These are phyloP conservation scores for Ciconia maguari DNA, from an alignment of 2,113 vertebrate genomes.

Conservation along the genomic window DNA sequence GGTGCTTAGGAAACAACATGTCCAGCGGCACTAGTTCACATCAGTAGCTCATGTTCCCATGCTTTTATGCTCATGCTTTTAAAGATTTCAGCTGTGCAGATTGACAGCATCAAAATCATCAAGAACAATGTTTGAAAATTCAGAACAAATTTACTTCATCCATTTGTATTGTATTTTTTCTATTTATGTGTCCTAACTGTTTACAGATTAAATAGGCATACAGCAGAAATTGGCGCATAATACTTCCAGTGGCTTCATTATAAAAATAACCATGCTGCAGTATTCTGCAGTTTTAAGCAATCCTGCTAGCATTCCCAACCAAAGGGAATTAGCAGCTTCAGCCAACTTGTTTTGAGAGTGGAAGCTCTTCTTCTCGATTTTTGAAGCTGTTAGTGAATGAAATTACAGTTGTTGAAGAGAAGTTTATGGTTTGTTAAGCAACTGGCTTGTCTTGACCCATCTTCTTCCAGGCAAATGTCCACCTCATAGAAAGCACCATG, in stretches of 20 bases:
- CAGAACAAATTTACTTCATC: background rate
- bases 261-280: background rate
- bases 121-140: background rate
- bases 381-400: background rate
- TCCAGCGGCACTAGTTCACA: conserved; percentile 18
- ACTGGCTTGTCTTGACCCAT: background rate
- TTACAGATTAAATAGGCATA: background rate
- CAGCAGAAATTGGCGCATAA: background rate
- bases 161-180: background rate
- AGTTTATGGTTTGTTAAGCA: background rate
- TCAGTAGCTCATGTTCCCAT: background rate
- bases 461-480: background rate
- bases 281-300: background rate
- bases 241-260: background rate
- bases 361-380: background rate
- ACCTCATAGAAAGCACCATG: background rate
- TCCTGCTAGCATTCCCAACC: background rate
- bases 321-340: background rate
- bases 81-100: conserved; percentile 4
- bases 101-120: conserved; percentile 1
- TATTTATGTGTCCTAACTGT: background rate
- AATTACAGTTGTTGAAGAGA: background rate
- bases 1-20: background rate
- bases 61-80: conserved; percentile 13
- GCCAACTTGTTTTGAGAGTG: background rate